Evolutionary conservation across 2,113 vertebrate species (phyloP), one percentile per base, ranked within the genome.

Genomic region (Leptodactylus fuscus): DNA sequence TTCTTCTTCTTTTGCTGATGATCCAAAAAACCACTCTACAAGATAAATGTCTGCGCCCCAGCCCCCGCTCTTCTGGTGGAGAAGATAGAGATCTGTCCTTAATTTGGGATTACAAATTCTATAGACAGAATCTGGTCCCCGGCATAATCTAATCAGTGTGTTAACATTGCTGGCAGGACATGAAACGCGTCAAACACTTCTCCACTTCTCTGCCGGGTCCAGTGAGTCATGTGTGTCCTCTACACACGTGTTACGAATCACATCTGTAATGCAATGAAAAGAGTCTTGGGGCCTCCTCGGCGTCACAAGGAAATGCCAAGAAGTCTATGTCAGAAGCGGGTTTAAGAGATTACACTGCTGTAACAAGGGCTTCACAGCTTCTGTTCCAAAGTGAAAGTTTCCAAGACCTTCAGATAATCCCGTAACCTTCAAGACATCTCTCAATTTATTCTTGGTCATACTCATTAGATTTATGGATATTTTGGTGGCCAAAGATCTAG

Each of bases 131-230:
- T 12, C 67, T 1, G 65, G 85, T 1, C 0, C 13, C 82, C 70
- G 87, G 87, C 10, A 55, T 46, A 48, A 79, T 80, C 2, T 49
- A 73, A 46, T 36, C 29, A 60, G 51, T 49, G n/a, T 32, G 48
- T 86, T 44, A 87, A 88, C 87, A 81, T 74, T 81, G 9, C 60
- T 87, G 87, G 83, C 87, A 88, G 51, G 80, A 81, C 32, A 8
- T 78, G 79, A 89, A 89, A 46, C 53, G 20, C 86, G 83, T 73
- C 87, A 87, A 82, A 22, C 79, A 80, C 44, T 48, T 22, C 79
- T 86, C 86, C 87, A 11, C 44, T 27, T 29, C 48, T 74, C 69
- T 81, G 79, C 86, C 67, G 85, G 87, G 87, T 81, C 86, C 34
- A 38, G 49, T 79, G 81, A 90, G 77, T 88, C 88, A 88, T 11